These are phyloP conservation scores for Plodia interpunctella DNA, from an alignment of 1,140 invertebrate species.

Conservation along the genomic window DNA sequence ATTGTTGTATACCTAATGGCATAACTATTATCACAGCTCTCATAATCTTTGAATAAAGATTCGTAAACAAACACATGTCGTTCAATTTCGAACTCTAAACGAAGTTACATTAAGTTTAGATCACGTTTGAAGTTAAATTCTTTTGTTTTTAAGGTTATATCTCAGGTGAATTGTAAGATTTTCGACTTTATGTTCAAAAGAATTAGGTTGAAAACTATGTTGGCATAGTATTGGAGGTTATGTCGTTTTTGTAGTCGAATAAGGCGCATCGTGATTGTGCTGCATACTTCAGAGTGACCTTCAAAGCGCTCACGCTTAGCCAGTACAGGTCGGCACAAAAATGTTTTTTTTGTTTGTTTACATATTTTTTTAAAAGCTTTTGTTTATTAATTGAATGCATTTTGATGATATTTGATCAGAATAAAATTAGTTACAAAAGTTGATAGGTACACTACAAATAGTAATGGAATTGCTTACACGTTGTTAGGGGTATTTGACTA, in stretches of 20 bases:
- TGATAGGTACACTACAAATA: no score
- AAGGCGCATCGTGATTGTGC: conserved; percentile 44
- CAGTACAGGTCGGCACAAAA: conserved; percentile 33
- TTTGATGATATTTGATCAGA: no score
- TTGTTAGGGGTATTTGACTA: no score
- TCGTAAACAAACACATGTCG: conserved; percentile 1
- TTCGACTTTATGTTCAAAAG: not conserved
- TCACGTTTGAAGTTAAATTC: not conserved
- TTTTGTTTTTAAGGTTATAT: not conserved
- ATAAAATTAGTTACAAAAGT: no score
- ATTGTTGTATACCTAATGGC: conserved; percentile 13
- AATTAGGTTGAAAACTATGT: not conserved
- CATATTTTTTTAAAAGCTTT: no score
- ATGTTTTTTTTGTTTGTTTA: not conserved
- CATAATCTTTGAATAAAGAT: conserved; percentile 9
- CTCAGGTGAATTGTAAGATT: not conserved
- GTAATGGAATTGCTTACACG: no score
- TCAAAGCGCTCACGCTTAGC: conserved; percentile 46
- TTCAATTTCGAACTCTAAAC: not conserved
- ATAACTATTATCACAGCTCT: not conserved
- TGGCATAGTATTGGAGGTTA: conserved; percentile 9
- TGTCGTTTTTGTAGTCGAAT: conserved; percentile 13
- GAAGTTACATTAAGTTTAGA: not conserved
- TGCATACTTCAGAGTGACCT: conserved; percentile 57
- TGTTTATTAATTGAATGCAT: no score